Conservation (phyloP, 2,797 vertebrate species). For the Salmo trutta region DNA sequence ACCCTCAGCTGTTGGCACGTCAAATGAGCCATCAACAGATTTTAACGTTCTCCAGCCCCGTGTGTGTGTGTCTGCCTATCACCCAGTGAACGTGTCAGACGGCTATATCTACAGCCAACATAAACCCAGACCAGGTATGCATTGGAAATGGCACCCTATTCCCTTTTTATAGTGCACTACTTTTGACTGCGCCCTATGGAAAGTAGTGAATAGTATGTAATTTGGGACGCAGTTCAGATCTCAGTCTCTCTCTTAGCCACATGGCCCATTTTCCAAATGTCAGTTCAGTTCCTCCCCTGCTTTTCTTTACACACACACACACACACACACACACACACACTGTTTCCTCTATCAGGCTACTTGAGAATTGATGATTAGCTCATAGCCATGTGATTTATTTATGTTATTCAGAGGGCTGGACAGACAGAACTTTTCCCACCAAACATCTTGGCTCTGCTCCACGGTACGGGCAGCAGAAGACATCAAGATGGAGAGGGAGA, state of each 20-base stretch:
- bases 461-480: conserved; percentile 27
- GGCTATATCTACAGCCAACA: conserved; percentile 52
- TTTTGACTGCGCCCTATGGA: too few species aligned
- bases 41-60: conserved; percentile 62
- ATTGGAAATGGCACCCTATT: too few species aligned
- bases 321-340: not conserved
- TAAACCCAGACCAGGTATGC: conserved; percentile 35
- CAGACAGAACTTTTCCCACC: conserved; percentile 77
- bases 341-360: conserved; percentile 54
- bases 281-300: conserved; percentile 18
- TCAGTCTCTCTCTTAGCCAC: conserved; percentile 44
- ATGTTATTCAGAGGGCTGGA: conserved; percentile 74
- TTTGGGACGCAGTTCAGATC: conserved; percentile 19
- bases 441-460: conserved; percentile 71
- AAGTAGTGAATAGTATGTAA: too few species aligned
- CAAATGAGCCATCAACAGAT: conserved; percentile 77
- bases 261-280: conserved; percentile 59
- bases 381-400: conserved; percentile 81
- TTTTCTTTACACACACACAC: not conserved
- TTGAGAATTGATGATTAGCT: conserved; percentile 76
- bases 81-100: too few species aligned
- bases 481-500: conserved; percentile 48
- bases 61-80: too few species aligned
- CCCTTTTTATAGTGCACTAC: too few species aligned
- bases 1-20: conserved; percentile 76